These are phyloP conservation scores for Cichlasoma orientale DNA, from an alignment of 2,797 vertebrate genomes.

Conservation along the genomic window DNA sequence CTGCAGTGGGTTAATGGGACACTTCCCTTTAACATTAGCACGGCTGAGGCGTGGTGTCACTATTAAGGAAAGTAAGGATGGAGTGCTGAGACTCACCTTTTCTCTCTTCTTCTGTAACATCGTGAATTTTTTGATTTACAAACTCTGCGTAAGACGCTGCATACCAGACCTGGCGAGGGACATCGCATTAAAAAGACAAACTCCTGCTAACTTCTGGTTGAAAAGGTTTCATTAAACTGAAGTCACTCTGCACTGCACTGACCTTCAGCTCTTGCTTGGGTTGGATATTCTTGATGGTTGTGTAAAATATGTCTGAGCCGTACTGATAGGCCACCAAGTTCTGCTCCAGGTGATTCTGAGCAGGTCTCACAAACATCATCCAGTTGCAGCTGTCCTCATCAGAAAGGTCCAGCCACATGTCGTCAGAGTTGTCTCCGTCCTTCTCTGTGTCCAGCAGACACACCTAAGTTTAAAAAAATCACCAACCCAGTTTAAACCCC, in stretches of 20 bases:
- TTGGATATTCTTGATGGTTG: slow-evolving; percentile 97
- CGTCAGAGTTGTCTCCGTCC: slow-evolving; percentile 85
- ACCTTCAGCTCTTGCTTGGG: slow-evolving; percentile 99
- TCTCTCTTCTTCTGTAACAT: slow-evolving; percentile 96
- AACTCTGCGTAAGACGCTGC: slow-evolving; percentile 97
- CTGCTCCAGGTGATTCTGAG: slow-evolving; percentile 97
- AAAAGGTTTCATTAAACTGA: not conserved
- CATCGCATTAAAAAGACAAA: not conserved
- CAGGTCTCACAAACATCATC: slow-evolving; percentile 99
- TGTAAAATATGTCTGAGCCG: slow-evolving; percentile 94
- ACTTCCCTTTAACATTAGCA: not conserved
- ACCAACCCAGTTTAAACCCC: not conserved
- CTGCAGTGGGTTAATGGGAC: no score
- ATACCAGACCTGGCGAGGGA: slow-evolving; percentile 86
- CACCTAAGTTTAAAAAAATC: slow-evolving; percentile 55
- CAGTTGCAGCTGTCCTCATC: slow-evolving; percentile 97
- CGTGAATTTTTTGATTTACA: slow-evolving; percentile 94
- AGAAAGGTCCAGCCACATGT: slow-evolving; percentile 93
- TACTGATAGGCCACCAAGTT: slow-evolving; percentile 98
- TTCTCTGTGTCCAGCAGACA: slow-evolving; percentile 87
- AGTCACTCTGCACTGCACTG: not conserved
- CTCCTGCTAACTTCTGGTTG: no score
- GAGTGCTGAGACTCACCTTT: slow-evolving; percentile 83
- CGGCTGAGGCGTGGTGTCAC: not conserved
- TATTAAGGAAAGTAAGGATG: accelerated